These are phyloP conservation scores for Pycnonotus jocosus DNA, from an alignment of 2,113 vertebrate species.

Conservation along the genomic window DNA sequence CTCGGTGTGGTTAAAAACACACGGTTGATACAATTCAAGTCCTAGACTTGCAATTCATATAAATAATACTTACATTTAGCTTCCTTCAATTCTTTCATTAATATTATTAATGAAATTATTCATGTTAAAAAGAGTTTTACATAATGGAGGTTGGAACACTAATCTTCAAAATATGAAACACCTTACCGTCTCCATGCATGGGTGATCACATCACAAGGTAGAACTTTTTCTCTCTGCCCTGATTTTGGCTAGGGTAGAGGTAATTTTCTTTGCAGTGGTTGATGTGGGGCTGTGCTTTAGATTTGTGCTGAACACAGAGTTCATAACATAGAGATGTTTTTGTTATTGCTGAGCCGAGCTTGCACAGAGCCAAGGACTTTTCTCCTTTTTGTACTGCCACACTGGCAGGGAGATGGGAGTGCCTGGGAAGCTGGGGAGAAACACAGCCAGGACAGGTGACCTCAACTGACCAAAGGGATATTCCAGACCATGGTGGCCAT, in stretches of 20 bases:
- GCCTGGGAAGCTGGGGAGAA: neutral
- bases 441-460: neutral
- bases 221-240: neutral
- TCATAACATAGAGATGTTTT: neutral
- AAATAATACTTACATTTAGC: neutral
- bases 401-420: rapidly evolving
- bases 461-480: neutral
- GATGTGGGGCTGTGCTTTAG: neutral
- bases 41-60: neutral
- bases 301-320: neutral
- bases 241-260: neutral
- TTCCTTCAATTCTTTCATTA: neutral
- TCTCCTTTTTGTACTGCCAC: rapidly evolving
- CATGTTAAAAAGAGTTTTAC: neutral
- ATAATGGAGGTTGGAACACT: neutral
- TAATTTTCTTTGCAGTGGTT: neutral
- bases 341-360: neutral
- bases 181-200: neutral
- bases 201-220: neutral
- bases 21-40: neutral
- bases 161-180: neutral
- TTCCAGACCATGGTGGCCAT: neutral
- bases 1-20: rapidly evolving
- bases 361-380: neutral
- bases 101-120: neutral